A percentile compares a stretch with the other conserved stretches of the same genome.
Evolutionary conservation across 1,140 invertebrate species (phyloP).

Genomic region (Plectrocnemia conspersa): DNA sequence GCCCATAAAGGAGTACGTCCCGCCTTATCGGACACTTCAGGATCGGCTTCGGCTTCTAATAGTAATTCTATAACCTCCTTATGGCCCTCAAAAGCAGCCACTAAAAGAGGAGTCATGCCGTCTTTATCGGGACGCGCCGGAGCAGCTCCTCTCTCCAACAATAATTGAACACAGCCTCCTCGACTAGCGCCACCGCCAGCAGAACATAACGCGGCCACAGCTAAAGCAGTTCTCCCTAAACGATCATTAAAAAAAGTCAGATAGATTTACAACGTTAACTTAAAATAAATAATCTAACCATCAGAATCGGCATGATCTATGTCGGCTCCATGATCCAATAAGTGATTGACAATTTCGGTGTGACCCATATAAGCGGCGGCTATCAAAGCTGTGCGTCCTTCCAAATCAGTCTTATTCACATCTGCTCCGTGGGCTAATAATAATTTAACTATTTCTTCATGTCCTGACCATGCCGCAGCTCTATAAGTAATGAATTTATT

Average conservation of each 20-base stretch:
- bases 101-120: conserved; percentile 86
- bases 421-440: conserved; percentile 62
- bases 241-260: not conserved
- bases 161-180: conserved; percentile 52
- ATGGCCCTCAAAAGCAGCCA: conserved; percentile 92
- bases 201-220: conserved; percentile 86
- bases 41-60: conserved; percentile 46
- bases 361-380: conserved; percentile 88
- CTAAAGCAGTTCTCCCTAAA: conserved; percentile 74
- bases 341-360: conserved; percentile 82
- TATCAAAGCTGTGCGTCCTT: conserved; percentile 85
- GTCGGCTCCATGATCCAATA: conserved; percentile 79
- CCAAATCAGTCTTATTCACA: conserved; percentile 79
- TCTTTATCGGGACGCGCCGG: conserved; percentile 88
- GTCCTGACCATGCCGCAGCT: conserved; percentile 83
- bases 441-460: conserved; percentile 67
- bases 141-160: conserved; percentile 80
- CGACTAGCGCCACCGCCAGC: conserved; percentile 72
- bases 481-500: conserved; percentile 43
- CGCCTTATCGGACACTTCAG: conserved; percentile 42
- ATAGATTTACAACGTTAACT: conserved; percentile 5
- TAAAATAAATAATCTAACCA: conserved; percentile 47
- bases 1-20: conserved; percentile 49
- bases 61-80: conserved; percentile 51
- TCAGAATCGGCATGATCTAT: conserved; percentile 87